Percentiles rank a stretch among this genome's conserved stretches.
Evolutionary conservation across 2,113 vertebrate species (phyloP).

Genomic region (Indicator indicator): DNA sequence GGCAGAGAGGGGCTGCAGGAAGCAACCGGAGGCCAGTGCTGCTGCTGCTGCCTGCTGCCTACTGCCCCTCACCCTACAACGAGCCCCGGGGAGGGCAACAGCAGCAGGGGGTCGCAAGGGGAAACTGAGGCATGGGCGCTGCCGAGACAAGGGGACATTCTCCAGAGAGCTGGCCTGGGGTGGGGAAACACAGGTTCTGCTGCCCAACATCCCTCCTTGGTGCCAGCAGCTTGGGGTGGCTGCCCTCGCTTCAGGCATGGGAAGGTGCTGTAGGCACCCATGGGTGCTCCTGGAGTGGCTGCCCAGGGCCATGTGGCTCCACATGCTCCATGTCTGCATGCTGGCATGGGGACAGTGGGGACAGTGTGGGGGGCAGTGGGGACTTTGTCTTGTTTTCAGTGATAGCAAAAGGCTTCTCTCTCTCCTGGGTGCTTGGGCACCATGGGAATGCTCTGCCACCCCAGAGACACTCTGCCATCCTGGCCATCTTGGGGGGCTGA

Average conservation of each 20-base stretch:
- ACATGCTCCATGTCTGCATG: not conserved
- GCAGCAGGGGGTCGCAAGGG: accelerated
- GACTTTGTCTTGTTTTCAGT: not conserved
- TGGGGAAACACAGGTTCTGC: not conserved
- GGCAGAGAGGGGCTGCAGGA: not conserved
- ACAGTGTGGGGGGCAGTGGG: not conserved
- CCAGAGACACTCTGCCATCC: not conserved
- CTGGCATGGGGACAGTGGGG: not conserved
- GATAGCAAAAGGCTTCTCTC: not conserved
- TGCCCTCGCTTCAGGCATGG: not conserved
- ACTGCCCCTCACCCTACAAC: not conserved
- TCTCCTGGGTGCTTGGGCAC: not conserved
- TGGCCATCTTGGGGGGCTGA: not conserved
- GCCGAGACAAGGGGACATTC: accelerated
- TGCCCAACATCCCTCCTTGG: not conserved
- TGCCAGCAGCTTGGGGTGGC: not conserved
- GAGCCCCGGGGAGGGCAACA: not conserved
- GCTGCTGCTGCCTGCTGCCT: not conserved
- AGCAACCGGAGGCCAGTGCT: not conserved
- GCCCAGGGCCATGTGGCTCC: no score
- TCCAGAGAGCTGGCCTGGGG: not conserved
- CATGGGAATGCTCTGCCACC: not conserved
- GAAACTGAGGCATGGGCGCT: not conserved
- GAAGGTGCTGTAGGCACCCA: not conserved
- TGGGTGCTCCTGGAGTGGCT: not conserved